Evolutionary conservation across 2,797 vertebrate species (phyloP).

Genomic region (Xenentodon cancila): DNA sequence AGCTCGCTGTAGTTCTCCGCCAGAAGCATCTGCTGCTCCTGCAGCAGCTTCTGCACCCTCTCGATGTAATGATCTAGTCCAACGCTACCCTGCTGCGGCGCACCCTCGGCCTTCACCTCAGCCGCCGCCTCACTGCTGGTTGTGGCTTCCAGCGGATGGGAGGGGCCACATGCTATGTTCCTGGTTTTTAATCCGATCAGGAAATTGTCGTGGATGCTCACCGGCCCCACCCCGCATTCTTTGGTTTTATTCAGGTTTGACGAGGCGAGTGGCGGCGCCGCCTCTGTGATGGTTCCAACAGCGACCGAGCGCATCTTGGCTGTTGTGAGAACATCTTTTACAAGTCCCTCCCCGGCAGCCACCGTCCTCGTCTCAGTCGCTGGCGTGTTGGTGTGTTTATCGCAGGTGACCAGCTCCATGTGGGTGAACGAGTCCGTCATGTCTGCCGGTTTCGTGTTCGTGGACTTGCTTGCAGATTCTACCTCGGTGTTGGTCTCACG

Average conservation of each 20-base stretch:
- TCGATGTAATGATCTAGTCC: slow-evolving; percentile 96
- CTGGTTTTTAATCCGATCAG: slow-evolving; percentile 93
- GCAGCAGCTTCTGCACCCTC: slow-evolving; percentile 92
- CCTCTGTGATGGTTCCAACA: slow-evolving; percentile 86
- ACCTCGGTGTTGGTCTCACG: slow-evolving; percentile 85
- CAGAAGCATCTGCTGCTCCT: slow-evolving; percentile 95
- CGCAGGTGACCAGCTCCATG: slow-evolving; percentile 75
- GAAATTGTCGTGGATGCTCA: slow-evolving; percentile 90
- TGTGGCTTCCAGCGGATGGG: slow-evolving; percentile 49
- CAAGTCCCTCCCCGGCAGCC: slow-evolving; percentile 91
- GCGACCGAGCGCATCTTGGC: slow-evolving; percentile 88
- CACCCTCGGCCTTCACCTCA: slow-evolving; percentile 47
- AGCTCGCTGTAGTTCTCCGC: slow-evolving; percentile 96
- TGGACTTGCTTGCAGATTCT: slow-evolving; percentile 79
- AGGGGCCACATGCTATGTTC: slow-evolving; percentile 93
- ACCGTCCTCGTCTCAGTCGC: slow-evolving; percentile 84
- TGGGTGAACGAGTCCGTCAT: slow-evolving; percentile 84
- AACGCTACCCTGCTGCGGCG: slow-evolving; percentile 47
- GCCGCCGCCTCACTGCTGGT: slow-evolving; percentile 43
- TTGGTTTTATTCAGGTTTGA: slow-evolving; percentile 84
- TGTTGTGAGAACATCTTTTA: slow-evolving; percentile 83
- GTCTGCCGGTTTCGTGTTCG: slow-evolving; percentile 78
- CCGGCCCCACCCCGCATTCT: slow-evolving; percentile 90
- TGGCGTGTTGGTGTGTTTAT: slow-evolving; percentile 89
- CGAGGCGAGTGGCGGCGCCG: slow-evolving; percentile 37